Base-by-base conservation (phyloP, 2,113 vertebrate species). In the Apaloderma vittatum region DNA sequence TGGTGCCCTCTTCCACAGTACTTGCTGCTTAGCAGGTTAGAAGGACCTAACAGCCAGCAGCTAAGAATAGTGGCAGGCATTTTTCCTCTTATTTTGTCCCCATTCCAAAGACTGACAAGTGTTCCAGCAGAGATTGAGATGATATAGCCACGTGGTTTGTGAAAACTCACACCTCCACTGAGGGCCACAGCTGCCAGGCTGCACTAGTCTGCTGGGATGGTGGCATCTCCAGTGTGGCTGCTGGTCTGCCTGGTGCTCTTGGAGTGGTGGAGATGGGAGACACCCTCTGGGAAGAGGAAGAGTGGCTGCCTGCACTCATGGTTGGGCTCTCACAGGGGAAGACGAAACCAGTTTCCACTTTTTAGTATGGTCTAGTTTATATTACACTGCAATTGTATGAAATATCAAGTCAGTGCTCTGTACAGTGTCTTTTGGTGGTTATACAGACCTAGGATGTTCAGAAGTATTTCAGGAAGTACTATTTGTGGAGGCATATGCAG, bases 161-260 rank as follows among this genome's bases (percentile, higher is more conserved):
- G 27, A 81, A 93, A 82, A 61, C 30, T 55, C 34, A 15, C 1
- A 4, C 15, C 11, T 81, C 19, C 40, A 46, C 21, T 6, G 3
- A 46, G 34, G 36, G 46, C 19, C 45, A 8, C 15, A 40, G 32
- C 18, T 65, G 13, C 37, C 58, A 52, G 40, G 19, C 30, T 77
- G 30, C 5, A 6, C 40, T 4, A 1, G 48, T 21, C 1, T n/a
- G 1, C 65, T n/a, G 86, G 30, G 48, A n/a, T 0, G 1, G 40
- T 37, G 34, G 3, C 62, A 79, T 52, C 30, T 43, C 20, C 74
- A 43, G 70, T 1, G 2, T 5, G 6, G 32, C 40, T 65, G 55
- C 65, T 20, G 34, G 11, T 52, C 65, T 66, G 65, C 55, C 24
- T 6, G 22, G 22, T 0, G 1, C 62, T 58, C 0, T 0, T 0